Evolutionary conservation across 2,113 vertebrate species (phyloP).

Genomic region (Rattus norvegicus): GRCr8 NC_086030.1:26146501-26147000

Average conservation of each 20-base stretch:
- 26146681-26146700: neutral
- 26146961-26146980: neutral
- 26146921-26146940: neutral
- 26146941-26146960: too few species aligned
- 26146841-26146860: neutral
- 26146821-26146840: neutral
- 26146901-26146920: too few species aligned
- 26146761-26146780: neutral
- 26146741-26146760: neutral
- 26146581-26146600: neutral
- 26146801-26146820: neutral
- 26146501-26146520: neutral
- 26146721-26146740: neutral
- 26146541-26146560: neutral
- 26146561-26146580: neutral
- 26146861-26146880: too few species aligned
- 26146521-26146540: neutral
- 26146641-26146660: neutral
- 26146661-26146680: neutral
- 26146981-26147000: neutral
- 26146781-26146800: neutral
- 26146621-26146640: too few species aligned
- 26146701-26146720: neutral
- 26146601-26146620: neutral
- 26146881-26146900: neutral